Conservation (phyloP, 2,888 invertebrate species). For the Epinotia demarniana region DNA sequence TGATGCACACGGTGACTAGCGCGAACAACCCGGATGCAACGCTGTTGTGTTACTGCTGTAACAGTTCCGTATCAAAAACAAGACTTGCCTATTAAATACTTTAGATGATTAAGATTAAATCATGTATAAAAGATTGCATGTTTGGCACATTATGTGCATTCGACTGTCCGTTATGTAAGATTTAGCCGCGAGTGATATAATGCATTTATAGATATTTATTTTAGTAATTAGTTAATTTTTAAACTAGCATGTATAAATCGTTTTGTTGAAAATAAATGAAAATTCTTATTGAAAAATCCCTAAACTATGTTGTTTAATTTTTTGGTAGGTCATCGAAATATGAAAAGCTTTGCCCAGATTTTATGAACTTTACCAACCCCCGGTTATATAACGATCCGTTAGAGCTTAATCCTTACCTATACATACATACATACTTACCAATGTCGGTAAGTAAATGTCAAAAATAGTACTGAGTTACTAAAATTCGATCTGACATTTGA, state of each 20-base stretch:
- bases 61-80: slow-evolving; percentile 19
- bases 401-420: no score
- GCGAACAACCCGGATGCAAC: slow-evolving; percentile 1
- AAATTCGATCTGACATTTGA: no score
- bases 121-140: slow-evolving; percentile 6
- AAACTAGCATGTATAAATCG: slow-evolving; percentile 67
- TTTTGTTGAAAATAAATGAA: slow-evolving; percentile 81
- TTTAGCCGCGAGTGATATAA: slow-evolving; percentile 58
- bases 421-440: no score
- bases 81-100: slow-evolving; percentile 33
- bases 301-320: slow-evolving; percentile 51
- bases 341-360: neutral
- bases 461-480: no score
- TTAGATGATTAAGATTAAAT: slow-evolving; percentile 8
- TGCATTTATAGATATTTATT: slow-evolving; percentile 72
- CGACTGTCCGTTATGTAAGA: slow-evolving; percentile 32
- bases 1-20: slow-evolving; percentile 8
- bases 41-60: slow-evolving; percentile 5
- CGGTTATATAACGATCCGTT: no score
- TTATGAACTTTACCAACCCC: neutral
- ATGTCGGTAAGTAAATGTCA: no score
- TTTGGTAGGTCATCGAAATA: neutral
- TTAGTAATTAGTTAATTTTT: slow-evolving; percentile 56
- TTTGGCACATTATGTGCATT: slow-evolving; percentile 27
- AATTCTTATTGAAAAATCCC: slow-evolving; percentile 83